Percentiles rank a stretch among this genome's conserved stretches.
phyloP scores from a whole-genome alignment of 2,888 invertebrate genomes.

The Watsonalla cultraria region DNA sequence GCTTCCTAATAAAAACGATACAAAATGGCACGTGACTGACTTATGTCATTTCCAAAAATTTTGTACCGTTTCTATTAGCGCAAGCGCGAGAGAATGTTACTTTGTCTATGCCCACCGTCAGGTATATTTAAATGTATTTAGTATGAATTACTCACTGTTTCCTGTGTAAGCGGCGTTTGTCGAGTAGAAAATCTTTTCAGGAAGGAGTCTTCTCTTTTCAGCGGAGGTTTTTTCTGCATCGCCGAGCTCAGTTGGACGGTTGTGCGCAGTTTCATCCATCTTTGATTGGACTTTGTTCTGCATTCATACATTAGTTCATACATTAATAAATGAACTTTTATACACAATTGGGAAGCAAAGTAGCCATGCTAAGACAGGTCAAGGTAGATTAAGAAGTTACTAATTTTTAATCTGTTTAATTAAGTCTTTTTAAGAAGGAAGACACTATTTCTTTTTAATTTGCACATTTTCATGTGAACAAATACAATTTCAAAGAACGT shows the following conservation, averaged over 20 bases:
- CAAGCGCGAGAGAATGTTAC: too few species aligned
- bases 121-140: not conserved
- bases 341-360: slow-evolving; percentile 25
- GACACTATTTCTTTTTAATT: slow-evolving; percentile 20
- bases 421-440: slow-evolving; percentile 10
- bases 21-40: too few species aligned
- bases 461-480: slow-evolving; percentile 33
- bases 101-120: not conserved
- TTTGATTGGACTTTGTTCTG: slow-evolving; percentile 95
- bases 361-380: slow-evolving; percentile 49
- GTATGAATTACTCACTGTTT: slow-evolving; percentile 76
- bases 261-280: slow-evolving; percentile 97
- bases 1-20: too few species aligned
- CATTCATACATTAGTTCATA: slow-evolving; percentile 26
- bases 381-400: slow-evolving; percentile 4
- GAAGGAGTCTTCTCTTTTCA: slow-evolving; percentile 95
- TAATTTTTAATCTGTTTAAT: not conserved
- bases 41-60: too few species aligned
- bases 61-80: too few species aligned
- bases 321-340: not conserved
- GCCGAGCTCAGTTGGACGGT: slow-evolving; percentile 96
- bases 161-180: slow-evolving; percentile 92
- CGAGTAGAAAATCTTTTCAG: slow-evolving; percentile 95
- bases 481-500: slow-evolving; percentile 47
- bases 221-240: slow-evolving; percentile 91